Evolutionary conservation across 2,888 invertebrate species (phyloP).

Genomic region (Didymodactylos carnosus): DNA sequence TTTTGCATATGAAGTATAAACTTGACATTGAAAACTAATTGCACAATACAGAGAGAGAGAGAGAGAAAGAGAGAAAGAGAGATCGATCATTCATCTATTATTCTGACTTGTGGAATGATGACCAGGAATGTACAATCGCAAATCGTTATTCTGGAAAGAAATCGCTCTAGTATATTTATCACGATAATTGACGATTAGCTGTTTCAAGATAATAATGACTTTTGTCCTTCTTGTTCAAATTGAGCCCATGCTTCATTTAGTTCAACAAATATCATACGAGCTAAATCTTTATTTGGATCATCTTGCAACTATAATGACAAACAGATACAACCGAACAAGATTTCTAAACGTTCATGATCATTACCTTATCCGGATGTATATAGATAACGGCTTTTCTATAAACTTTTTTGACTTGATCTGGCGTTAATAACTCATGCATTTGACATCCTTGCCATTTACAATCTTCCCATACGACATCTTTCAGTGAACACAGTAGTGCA

Average conservation of each 20-base stretch:
- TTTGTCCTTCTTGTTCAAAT: conserved; percentile 46
- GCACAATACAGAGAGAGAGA: too few relatives aligned
- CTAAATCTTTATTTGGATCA: conserved; percentile 70
- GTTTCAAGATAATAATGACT: conserved; percentile 8
- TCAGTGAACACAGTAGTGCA: conserved; percentile 75
- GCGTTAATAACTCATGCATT: conserved; percentile 76
- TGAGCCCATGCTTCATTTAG: conserved; percentile 95
- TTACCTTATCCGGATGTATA: conserved; percentile 94
- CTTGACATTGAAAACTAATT: too few relatives aligned
- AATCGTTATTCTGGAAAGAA: too few relatives aligned
- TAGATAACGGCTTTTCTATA: conserved; percentile 85
- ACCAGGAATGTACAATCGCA: too few relatives aligned
- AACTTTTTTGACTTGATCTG: conserved; percentile 79
- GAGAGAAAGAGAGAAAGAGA: too few relatives aligned
- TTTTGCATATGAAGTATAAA: too few relatives aligned
- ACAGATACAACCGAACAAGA: not conserved
- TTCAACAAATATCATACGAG: conserved; percentile 92
- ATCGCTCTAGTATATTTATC: too few relatives aligned
- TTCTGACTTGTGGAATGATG: too few relatives aligned
- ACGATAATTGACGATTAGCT: too few relatives aligned
- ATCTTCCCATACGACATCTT: conserved; percentile 65
- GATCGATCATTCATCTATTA: too few relatives aligned
- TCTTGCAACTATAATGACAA: conserved; percentile 59
- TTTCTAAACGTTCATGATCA: not conserved
- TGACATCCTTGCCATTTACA: conserved; percentile 72